Base-by-base conservation (phyloP, 1,140 invertebrate genomes). In the Argopecten irradians region DNA sequence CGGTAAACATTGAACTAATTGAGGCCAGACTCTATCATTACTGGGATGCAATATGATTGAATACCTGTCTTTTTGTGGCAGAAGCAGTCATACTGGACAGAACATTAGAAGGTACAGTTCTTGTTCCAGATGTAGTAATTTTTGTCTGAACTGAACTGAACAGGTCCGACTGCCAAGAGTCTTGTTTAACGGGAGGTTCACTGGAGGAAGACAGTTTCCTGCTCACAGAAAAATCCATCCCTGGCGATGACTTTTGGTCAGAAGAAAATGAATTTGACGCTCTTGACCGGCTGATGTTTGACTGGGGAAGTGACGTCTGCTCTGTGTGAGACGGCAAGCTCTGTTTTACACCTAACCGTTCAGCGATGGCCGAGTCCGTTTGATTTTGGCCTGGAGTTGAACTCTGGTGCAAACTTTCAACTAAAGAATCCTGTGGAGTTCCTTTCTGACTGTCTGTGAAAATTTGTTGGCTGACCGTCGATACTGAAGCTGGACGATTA, bases 81-180 rank as follows among this genome's bases (percentile, higher is more conserved):
- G n/a, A n/a, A 5, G 3, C 22, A 28, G 55, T 16, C 55, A 71
- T 16, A 71, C 55, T 28, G 5, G 55, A 28, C n/a, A 28, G 55
- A 71, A 71, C 5, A 28, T n/a, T 71, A 16, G 55, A 71, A 5
- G 55, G n/a, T 71, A 8, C n/a, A 7, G 55, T 28, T n/a, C 22
- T 71, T 5, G 3, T 71, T 16, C 55, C n/a, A 71, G 55, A 71
- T 28, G 55, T 71, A 28, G 55, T 11, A 71, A 71, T n/a, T 28
- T n/a, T 71, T 71, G 55, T 71, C n/a, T n/a, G 55, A n/a, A 71
- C n/a, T 71, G 55, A 28, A n/a, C n/a, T 71, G 55, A 71, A 71
- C 55, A 71, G 8, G 13, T 71, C 55, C 3, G 55, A 71, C 16
- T 71, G 22, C 55, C 55, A 71, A 28, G 55, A 8, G n/a, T 28